Base-by-base conservation (phyloP, 2,797 vertebrate species). In the Australoheros facetus region DNA sequence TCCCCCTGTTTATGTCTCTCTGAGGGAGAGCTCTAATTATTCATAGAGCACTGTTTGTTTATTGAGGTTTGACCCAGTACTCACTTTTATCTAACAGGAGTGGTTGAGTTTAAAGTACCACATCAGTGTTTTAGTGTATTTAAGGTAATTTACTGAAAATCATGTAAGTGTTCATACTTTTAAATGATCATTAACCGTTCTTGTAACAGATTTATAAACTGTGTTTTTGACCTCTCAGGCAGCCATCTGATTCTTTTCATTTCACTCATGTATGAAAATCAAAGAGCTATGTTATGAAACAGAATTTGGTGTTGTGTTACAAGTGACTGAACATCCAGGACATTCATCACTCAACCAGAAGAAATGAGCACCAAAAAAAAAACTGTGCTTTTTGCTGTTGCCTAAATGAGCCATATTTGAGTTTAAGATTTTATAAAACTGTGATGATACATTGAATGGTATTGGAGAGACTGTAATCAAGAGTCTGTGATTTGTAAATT, bases 281-380 rank as follows among this genome's bases (percentile, higher is more conserved):
- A 59, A 21, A 45, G 48, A 39, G 58, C 56, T 3, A 34, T 34
- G 58, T 80, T 78, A 73, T 57, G 66, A 76, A 80, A 80, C 74
- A 39, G 69, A 64, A 78, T 39, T 5, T 23, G 32, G 26, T 45
- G 57, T 39, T 4, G 54, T 54, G 60, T 32, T 73, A 74, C 64
- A 73, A 7, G 70, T 55, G 73, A 80, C 14, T 88, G 77, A 78
- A 64, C 77, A 82, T 73, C 42, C 58, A 62, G 84, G 58, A 59
- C 74, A 9, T 30, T 45, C 64, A 9, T 14, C 60, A 8, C 23
- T 62, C 72, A 56, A 59, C 75, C 78, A 74, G 75, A 75, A 42
- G 58, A 64, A 62, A 53, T 1, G 14, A 39, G 56, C 6, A 32
- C 11, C 73, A 74, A 62, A 30, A 74, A 62, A 30, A 30, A 72